Conservation (phyloP, 2,888 invertebrate genomes). For the Cylindroiulus punctatus region DNA sequence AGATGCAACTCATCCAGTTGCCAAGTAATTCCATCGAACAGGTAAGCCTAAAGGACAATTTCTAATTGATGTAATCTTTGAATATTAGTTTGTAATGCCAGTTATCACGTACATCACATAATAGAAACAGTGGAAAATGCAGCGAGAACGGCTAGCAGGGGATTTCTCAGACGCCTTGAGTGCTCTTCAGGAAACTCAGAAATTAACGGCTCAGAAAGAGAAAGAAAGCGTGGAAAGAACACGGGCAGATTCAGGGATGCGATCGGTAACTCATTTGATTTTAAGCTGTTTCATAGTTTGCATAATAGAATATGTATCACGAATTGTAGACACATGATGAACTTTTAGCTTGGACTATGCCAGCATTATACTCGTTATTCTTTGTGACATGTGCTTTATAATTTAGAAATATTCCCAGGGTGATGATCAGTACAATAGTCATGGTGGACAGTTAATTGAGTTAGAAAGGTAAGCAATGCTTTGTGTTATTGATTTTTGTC, state of each 20-base stretch:
- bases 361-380: neutral
- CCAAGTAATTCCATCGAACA: conserved; percentile 58
- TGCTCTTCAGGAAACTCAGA: conserved; percentile 83
- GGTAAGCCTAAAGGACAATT: conserved; percentile 66
- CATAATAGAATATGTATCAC: no score
- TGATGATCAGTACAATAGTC: conserved; percentile 37
- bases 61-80: conserved; percentile 60
- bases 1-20: conserved; percentile 69
- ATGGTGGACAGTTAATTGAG: conserved; percentile 54
- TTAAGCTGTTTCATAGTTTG: neutral
- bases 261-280: conserved; percentile 17
- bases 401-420: conserved; percentile 43
- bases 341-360: neutral
- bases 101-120: neutral
- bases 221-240: conserved; percentile 81
- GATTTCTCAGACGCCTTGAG: conserved; percentile 91
- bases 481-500: neutral
- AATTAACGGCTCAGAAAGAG: conserved; percentile 88
- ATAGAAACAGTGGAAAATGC: conserved; percentile 84
- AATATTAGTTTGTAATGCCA: neutral
- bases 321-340: no score
- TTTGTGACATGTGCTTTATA: neutral
- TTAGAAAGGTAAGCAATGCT: conserved; percentile 55
- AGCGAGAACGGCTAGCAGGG: conserved; percentile 87
- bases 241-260: conserved; percentile 62